Evolutionary conservation across 2,797 vertebrate species (phyloP).

Genomic region (Oreochromis grahami): DNA sequence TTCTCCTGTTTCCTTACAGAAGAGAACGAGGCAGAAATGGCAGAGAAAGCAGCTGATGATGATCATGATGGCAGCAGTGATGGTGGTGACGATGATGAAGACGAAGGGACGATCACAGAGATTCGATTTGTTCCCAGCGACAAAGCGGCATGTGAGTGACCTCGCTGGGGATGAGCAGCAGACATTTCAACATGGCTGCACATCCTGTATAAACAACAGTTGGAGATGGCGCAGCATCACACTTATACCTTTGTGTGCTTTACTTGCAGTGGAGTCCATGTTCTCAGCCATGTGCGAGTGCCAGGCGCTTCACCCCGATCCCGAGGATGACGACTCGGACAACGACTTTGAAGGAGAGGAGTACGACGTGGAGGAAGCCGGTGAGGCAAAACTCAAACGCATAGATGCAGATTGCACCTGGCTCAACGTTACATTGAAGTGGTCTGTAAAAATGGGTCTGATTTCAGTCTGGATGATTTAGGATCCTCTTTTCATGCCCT

Average conservation of each 20-base stretch:
- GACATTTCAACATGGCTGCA: not conserved
- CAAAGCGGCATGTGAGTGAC: conserved; percentile 81
- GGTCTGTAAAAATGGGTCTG: not conserved
- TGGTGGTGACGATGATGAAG: conserved; percentile 60
- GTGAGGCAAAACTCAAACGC: conserved; percentile 58
- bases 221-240: not conserved
- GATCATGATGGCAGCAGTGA: not conserved
- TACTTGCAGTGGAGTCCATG: conserved; percentile 88
- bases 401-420: not conserved
- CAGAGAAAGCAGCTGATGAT: conserved; percentile 51
- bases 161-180: not conserved
- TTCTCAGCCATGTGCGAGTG: conserved; percentile 97
- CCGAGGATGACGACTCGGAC: conserved; percentile 89
- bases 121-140: conserved; percentile 93
- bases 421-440: not conserved
- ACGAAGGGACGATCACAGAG: conserved; percentile 86
- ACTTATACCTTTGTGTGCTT: not conserved
- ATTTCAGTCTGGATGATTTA: not conserved
- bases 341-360: conserved; percentile 92
- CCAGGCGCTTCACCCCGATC: conserved; percentile 94
- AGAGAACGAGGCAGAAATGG: conserved; percentile 81
- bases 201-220: not conserved
- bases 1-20: conserved; percentile 36
- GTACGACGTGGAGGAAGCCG: conserved; percentile 91
- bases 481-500: not conserved